phyloP scores from a whole-genome alignment of 2,113 vertebrate genomes.

The Climacteris rufus region DNA sequence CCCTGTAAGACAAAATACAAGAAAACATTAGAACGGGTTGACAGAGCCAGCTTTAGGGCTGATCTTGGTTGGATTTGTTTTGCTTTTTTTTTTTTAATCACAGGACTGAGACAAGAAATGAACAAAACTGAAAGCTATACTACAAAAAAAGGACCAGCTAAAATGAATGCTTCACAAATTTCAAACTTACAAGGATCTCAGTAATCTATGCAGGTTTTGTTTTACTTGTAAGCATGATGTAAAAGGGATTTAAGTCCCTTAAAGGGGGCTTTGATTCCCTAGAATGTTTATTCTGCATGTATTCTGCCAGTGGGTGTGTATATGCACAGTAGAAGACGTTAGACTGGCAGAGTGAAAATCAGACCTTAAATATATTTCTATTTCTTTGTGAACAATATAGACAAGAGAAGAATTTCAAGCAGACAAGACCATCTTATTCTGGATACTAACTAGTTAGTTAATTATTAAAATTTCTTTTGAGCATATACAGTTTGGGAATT shows the following conservation, averaged over 20 bases:
- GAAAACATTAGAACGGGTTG: background rate
- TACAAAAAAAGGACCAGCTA: background rate
- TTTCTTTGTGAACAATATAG: slow-evolving; percentile 16
- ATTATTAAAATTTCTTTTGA: slow-evolving; percentile 46
- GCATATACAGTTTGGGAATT: slow-evolving; percentile 12
- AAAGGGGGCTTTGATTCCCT: background rate
- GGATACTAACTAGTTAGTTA: slow-evolving; percentile 32
- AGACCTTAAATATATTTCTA: background rate
- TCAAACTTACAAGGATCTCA: background rate
- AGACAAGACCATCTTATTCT: slow-evolving; percentile 23
- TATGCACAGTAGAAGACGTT: background rate
- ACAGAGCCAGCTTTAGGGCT: background rate
- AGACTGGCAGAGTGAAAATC: background rate
- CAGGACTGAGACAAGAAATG: background rate
- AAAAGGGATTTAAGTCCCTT: background rate
- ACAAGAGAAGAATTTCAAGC: slow-evolving; percentile 32
- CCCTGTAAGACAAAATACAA: background rate
- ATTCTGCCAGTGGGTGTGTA: background rate
- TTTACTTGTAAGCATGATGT: background rate
- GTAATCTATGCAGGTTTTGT: background rate
- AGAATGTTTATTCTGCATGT: background rate
- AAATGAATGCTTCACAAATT: background rate
- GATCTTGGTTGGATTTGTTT: background rate
- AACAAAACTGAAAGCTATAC: background rate
- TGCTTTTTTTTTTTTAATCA: background rate